These are phyloP conservation scores for Bubo blakistoni DNA, from an alignment of 2,113 vertebrate genomes.

Conservation along the genomic window DNA sequence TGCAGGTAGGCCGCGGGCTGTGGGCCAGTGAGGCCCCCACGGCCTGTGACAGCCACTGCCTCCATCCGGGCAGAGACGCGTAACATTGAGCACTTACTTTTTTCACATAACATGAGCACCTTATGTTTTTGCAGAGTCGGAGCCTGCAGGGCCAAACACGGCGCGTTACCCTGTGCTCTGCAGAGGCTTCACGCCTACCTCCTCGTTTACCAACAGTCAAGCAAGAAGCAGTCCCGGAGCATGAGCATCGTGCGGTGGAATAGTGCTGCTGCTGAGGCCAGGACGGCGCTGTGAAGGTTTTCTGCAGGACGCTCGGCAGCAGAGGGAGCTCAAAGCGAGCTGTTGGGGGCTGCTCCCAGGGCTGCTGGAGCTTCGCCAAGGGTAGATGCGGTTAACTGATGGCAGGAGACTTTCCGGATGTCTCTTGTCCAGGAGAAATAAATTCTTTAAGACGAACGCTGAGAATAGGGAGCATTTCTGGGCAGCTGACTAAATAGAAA, in stretches of 20 bases:
- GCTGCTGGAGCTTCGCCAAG: not conserved
- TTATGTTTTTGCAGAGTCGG: not conserved
- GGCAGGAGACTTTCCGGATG: not conserved
- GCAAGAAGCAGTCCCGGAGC: rapidly evolving
- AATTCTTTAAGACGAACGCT: not conserved
- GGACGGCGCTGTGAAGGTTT: rapidly evolving
- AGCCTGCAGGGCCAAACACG: not conserved
- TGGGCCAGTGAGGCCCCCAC: not conserved
- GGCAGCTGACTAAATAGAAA: not conserved
- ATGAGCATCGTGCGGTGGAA: rapidly evolving
- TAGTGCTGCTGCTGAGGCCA: rapidly evolving
- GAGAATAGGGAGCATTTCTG: not conserved
- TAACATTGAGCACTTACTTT: rapidly evolving
- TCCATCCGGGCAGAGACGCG: rapidly evolving
- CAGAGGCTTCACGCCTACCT: not conserved
- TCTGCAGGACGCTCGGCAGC: not conserved
- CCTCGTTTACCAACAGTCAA: rapidly evolving
- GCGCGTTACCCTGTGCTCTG: not conserved
- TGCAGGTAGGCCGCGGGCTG: not conserved
- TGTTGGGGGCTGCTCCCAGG: not conserved
- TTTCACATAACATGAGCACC: not conserved
- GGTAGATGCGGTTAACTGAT: rapidly evolving
- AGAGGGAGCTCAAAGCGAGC: slow-evolving; percentile 50
- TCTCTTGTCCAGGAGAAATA: not conserved
- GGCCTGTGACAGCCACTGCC: not conserved